Evolutionary conservation across 2,113 vertebrate genomes (phyloP).

Genomic region (Athene cunicularia): DNA sequence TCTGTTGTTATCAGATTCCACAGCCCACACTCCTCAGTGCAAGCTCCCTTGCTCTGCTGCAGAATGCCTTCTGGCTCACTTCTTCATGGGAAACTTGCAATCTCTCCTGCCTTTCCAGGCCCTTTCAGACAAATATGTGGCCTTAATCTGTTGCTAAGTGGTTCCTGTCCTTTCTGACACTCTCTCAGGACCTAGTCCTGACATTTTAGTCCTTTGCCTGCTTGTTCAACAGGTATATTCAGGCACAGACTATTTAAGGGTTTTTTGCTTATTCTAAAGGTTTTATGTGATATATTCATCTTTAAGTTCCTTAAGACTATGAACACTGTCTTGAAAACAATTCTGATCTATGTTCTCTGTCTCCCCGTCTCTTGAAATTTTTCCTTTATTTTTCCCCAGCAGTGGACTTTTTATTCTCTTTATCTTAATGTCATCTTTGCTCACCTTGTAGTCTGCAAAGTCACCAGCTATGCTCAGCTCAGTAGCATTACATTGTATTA

Average conservation of each 20-base stretch:
- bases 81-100: background rate
- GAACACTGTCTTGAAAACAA: background rate
- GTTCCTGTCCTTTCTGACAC: background rate
- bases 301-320: background rate
- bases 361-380: background rate
- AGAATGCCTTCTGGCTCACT: background rate
- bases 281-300: background rate
- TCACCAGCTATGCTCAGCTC: background rate
- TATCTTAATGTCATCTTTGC: background rate
- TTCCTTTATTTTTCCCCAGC: background rate
- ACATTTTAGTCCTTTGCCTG: background rate
- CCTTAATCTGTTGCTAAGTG: background rate
- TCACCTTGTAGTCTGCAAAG: background rate
- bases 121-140: background rate
- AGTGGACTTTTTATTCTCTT: background rate
- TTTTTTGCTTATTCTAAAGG: background rate
- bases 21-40: background rate
- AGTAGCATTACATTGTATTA: background rate
- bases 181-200: background rate
- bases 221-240: background rate
- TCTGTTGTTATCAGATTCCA: background rate
- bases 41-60: background rate
- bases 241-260: background rate
- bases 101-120: background rate
- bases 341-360: background rate